Evolutionary conservation across 1,140 invertebrate genomes (phyloP), one percentile per base, ranked within the genome.

Genomic region (Danaus melanippus): DNA sequence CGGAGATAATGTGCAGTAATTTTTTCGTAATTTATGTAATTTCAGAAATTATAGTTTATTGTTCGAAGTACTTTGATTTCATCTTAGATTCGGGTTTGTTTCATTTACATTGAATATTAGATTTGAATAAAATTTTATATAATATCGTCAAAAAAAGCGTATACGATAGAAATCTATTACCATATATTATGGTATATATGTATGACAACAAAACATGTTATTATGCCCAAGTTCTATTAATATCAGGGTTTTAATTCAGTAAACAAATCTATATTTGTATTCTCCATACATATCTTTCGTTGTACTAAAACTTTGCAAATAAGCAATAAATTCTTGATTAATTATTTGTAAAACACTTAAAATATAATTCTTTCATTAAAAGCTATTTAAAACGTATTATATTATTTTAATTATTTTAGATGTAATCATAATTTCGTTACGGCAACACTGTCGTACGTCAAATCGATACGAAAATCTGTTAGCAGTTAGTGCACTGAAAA

Each of bases 1-100:
- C 8, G 12, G 15, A 52, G 46, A 42, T 15, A 53, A 57, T 56
- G 56, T 45, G 48, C 60, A 50, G 39, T 21, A n/a, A 43, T 55
- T 60, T 53, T 46, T 51, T 53, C 9, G 21, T 32, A 32, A 39
- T 12, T 10, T n/a, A 39, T 51, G 47, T 15, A 50, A 58, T 50
- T 11, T 32, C 46, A 11, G 8, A 12, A 42, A 50, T 50, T 50
- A 9, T 17, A 46, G 9, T 2, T 12, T 12, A 10, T 10, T n/a
- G n/a, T 48, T 48, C 39, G 32, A 48, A 48, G 10, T 48, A 15
- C 39, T 2, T 41, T 21, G 21, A 40, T 46, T 10, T 15, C 12
- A 39, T 40, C 12, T 54, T 10, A 40, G 52, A 46, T 32, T 32
- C 42, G 42, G 42, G 9, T 32, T 15, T 45, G 10, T 12, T 12